Evolutionary conservation across 2,113 vertebrate genomes (phyloP).

Genomic region (Apodemus speciosus): DNA sequence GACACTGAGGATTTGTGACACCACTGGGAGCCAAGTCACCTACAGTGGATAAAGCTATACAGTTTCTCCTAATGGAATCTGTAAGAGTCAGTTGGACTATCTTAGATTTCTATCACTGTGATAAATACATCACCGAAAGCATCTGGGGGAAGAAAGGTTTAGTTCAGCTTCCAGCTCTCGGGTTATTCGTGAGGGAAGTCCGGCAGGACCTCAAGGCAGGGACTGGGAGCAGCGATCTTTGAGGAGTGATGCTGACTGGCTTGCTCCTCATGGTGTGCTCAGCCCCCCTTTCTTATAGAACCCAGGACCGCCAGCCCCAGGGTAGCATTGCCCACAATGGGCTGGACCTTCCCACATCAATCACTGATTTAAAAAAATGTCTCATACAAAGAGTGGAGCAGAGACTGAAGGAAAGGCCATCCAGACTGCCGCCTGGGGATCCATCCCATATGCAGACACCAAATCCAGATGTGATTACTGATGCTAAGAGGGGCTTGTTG

Average conservation of each 20-base stretch:
- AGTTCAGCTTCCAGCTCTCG: background rate
- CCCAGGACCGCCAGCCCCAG: background rate
- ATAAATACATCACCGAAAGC: background rate
- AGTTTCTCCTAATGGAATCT: background rate
- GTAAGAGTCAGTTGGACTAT: rapidly evolving
- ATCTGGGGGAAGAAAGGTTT: background rate
- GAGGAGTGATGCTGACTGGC: background rate
- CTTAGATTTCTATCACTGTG: background rate
- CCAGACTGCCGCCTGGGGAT: too few relatives aligned
- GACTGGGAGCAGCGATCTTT: background rate
- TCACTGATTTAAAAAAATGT: background rate
- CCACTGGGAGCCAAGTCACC: background rate
- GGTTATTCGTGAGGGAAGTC: background rate
- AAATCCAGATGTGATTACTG: too few relatives aligned
- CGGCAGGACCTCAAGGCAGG: background rate
- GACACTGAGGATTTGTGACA: background rate
- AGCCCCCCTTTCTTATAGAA: background rate
- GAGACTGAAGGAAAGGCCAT: too few relatives aligned
- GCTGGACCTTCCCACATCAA: background rate
- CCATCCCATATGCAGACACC: too few relatives aligned
- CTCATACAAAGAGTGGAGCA: too few relatives aligned
- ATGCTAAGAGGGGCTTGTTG: too few relatives aligned
- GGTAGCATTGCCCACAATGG: background rate
- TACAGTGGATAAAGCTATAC: background rate
- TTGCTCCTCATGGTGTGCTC: background rate